Evolutionary conservation across 1,140 invertebrate genomes (phyloP).

Genomic region (Chrysomallon squamiferum): DNA sequence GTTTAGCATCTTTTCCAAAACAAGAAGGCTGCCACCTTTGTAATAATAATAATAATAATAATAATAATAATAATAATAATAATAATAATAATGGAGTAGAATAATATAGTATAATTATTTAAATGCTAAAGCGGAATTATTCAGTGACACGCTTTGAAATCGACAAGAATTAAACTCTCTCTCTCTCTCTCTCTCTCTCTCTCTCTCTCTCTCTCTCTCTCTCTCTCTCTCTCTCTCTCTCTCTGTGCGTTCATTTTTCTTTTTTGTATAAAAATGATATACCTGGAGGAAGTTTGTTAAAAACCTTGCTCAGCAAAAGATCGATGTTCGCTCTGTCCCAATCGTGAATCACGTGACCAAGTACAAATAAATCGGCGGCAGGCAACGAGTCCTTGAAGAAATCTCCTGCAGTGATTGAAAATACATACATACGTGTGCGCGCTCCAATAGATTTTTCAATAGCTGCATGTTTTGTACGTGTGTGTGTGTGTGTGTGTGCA

Average conservation of each 20-base stretch:
- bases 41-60: neutral
- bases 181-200: too few relatives aligned
- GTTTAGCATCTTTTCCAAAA: slow-evolving; percentile 41
- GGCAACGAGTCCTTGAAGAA: slow-evolving; percentile 44
- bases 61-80: neutral
- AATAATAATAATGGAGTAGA: neutral
- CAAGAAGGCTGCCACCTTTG: slow-evolving; percentile 41
- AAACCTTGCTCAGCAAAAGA: slow-evolving; percentile 34
- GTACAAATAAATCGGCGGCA: slow-evolving; percentile 35
- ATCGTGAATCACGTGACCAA: slow-evolving; percentile 41
- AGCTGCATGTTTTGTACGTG: too few relatives aligned
- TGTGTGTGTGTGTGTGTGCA: too few relatives aligned
- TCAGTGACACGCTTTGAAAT: too few relatives aligned
- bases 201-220: too few relatives aligned
- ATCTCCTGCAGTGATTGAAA: slow-evolving; percentile 25
- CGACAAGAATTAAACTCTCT: too few relatives aligned
- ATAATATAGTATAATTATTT: neutral
- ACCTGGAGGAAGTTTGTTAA: slow-evolving; percentile 35
- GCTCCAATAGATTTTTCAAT: too few relatives aligned
- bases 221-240: too few relatives aligned
- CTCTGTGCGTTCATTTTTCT: too few relatives aligned
- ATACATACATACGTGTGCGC: neutral
- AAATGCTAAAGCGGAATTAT: too few relatives aligned
- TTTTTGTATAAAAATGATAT: too few relatives aligned
- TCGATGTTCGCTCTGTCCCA: slow-evolving; percentile 33